A percentile compares a stretch with the other conserved stretches of the same genome.
Evolutionary conservation across 2,113 vertebrate species (phyloP).

Genomic region (Choloepus hoffmanni): DNA sequence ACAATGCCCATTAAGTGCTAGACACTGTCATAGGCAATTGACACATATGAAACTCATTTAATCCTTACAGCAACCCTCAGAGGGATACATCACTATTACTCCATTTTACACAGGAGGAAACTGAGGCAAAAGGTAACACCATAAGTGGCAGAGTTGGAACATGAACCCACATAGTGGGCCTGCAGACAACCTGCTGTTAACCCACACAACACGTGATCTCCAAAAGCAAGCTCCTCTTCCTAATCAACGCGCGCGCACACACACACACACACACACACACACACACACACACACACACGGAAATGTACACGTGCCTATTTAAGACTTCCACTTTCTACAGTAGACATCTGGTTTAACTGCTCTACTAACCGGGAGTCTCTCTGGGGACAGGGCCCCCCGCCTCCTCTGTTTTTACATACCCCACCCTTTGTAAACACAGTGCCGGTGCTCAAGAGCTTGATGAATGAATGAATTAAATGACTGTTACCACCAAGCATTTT

Average conservation of each 20-base stretch:
- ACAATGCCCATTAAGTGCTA: neutral
- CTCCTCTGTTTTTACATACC: constrained; percentile 4
- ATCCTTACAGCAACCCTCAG: neutral
- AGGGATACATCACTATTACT: neutral
- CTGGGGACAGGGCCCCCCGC: neutral
- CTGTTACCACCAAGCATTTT: neutral
- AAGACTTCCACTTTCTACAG: neutral
- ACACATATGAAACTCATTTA: neutral
- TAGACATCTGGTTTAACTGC: neutral
- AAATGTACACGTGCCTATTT: neutral
- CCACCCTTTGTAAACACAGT: constrained; percentile 1
- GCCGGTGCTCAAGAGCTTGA: neutral
- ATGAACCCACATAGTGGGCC: neutral
- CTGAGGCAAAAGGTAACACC: neutral
- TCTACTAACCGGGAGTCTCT: neutral
- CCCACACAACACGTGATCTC: neutral
- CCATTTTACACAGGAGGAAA: constrained; percentile 39
- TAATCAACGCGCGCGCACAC: neutral
- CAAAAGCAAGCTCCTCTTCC: neutral
- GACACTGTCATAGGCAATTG: neutral
- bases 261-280: neutral
- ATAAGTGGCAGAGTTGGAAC: neutral
- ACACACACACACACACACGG: neutral
- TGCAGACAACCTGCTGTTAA: neutral
- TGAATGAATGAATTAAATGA: constrained; percentile 16